Percentiles rank a stretch among this genome's conserved stretches.
Evolutionary conservation across 2,888 invertebrate genomes (phyloP).

Genomic region (Cancer borealis): DNA sequence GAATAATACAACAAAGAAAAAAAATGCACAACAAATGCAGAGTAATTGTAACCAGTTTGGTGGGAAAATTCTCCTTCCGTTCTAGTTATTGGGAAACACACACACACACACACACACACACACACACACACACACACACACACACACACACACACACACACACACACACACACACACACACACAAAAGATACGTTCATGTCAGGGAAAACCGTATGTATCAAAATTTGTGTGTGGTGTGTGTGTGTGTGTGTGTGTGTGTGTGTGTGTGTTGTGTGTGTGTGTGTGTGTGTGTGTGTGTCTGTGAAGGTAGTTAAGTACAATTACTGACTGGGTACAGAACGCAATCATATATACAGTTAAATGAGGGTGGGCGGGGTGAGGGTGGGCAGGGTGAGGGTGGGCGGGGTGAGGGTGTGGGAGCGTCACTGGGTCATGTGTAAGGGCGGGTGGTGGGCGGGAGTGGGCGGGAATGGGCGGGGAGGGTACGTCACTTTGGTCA

Average conservation of each 20-base stretch:
- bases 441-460: slow-evolving; percentile 12
- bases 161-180: slow-evolving; percentile 58
- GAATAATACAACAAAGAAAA: neutral
- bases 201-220: neutral
- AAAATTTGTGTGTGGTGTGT: slow-evolving; percentile 20
- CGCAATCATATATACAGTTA: neutral
- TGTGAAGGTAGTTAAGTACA: neutral
- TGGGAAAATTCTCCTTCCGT: slow-evolving; percentile 26
- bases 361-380: neutral
- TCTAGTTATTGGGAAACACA: slow-evolving; percentile 35
- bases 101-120: slow-evolving; percentile 51
- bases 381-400: neutral
- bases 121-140: slow-evolving; percentile 58
- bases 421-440: neutral
- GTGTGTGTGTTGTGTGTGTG: slow-evolving; percentile 61
- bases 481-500: neutral
- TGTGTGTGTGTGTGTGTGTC: slow-evolving; percentile 47
- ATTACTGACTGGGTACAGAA: neutral
- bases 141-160: slow-evolving; percentile 46
- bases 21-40: neutral
- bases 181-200: neutral
- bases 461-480: neutral
- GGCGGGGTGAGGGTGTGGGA: neutral
- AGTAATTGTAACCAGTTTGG: neutral
- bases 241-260: slow-evolving; percentile 52